Evolutionary conservation across 2,888 invertebrate genomes (phyloP).

Genomic region (Latrodectus hesperus): DNA sequence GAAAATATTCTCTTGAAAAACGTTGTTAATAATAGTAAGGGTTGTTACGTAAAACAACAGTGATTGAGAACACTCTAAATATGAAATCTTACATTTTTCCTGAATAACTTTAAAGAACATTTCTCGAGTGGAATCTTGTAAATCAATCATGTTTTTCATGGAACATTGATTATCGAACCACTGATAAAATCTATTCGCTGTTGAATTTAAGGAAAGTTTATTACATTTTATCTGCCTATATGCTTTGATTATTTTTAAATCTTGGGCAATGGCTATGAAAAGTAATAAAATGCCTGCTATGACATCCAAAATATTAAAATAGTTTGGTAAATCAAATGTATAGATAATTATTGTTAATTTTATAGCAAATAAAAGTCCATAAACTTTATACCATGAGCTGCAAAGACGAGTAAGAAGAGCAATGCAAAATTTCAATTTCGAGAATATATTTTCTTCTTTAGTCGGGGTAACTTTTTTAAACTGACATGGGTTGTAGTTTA

Average conservation of each 20-base stretch:
- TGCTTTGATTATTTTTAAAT: neutral
- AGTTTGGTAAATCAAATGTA: neutral
- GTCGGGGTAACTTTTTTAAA: neutral
- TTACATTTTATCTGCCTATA: neutral
- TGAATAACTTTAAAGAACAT: no score
- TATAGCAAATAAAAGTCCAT: neutral
- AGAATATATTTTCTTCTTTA: neutral
- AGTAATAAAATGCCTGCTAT: neutral
- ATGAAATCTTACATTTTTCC: no score
- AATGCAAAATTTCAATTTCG: neutral
- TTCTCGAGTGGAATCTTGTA: neutral
- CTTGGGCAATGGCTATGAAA: neutral
- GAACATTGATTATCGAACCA: slow-evolving; percentile 1
- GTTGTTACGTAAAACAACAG: no score
- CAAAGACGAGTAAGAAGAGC: neutral
- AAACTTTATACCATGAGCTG: slow-evolving; percentile 3
- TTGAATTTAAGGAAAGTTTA: neutral
- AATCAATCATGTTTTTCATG: neutral
- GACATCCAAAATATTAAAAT: neutral
- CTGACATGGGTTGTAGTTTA: neutral
- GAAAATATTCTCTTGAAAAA: no score
- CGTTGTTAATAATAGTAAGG: no score
- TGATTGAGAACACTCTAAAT: no score
- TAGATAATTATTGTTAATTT: neutral
- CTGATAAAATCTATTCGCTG: neutral